These are phyloP conservation scores for Drosophila neutralis DNA, from an alignment of 2,888 invertebrate species.

Conservation along the genomic window DNA sequence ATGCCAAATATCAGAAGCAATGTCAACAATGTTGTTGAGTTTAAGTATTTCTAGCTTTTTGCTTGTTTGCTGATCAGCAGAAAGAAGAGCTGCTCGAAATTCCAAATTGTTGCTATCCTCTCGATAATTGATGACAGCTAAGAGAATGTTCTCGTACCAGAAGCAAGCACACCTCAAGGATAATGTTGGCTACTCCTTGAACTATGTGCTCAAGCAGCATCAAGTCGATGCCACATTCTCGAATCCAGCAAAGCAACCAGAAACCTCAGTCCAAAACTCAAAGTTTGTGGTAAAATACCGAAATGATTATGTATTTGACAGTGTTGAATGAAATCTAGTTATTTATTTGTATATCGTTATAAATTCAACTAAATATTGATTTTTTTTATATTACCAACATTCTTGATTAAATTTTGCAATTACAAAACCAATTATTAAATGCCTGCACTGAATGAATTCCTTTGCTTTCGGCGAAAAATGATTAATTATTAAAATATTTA, in stretches of 20 bases:
- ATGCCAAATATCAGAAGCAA: background rate
- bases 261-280: slow-evolving; percentile 91
- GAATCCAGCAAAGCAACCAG: slow-evolving; percentile 86
- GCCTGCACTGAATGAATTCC: background rate
- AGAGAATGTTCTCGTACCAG: slow-evolving; percentile 26
- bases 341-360: background rate
- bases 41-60: background rate
- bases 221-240: background rate
- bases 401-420: background rate
- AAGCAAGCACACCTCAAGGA: slow-evolving; percentile 10
- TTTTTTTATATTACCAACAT: background rate
- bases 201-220: slow-evolving; percentile 18
- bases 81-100: slow-evolving; percentile 34
- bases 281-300: background rate
- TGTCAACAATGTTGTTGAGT: background rate
- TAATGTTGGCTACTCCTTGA: slow-evolving; percentile 30
- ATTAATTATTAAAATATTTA: slow-evolving; percentile 2
- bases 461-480: background rate
- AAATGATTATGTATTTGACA: background rate
- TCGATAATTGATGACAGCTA: background rate
- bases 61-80: background rate
- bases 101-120: slow-evolving; percentile 38
- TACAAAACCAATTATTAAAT: slow-evolving; percentile 5
- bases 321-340: background rate
- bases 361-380: background rate